Conservation (phyloP, 2,797 vertebrate genomes). For the Falco naumanni region DNA sequence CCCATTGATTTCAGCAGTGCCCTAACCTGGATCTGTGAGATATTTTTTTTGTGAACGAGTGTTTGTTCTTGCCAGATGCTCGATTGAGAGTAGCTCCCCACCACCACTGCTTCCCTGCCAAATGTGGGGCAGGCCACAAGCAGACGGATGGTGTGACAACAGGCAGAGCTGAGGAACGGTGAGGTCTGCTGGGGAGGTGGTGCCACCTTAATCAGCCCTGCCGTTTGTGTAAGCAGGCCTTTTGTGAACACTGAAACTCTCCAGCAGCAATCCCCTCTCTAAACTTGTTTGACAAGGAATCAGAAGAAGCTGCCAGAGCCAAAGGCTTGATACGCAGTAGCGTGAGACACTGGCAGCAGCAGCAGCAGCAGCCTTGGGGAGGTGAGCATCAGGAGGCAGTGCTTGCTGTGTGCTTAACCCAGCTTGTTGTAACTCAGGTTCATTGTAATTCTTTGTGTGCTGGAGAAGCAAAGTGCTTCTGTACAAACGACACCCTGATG, state of each 20-base stretch:
- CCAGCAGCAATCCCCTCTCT: neutral
- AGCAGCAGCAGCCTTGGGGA: neutral
- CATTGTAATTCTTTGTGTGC: neutral
- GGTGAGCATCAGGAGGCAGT: neutral
- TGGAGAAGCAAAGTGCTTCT: neutral
- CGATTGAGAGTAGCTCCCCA: neutral
- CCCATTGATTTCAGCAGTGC: neutral
- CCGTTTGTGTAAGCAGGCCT: neutral
- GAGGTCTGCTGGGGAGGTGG: neutral
- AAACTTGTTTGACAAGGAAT: constrained; percentile 26
- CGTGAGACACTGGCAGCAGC: rapidly evolving
- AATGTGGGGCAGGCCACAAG: neutral
- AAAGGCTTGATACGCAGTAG: neutral
- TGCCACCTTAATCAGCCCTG: neutral
- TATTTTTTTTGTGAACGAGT: rapidly evolving
- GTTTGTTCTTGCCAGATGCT: neutral
- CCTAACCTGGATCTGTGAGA: neutral
- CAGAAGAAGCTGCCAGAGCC: neutral
- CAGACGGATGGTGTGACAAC: neutral
- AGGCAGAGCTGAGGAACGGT: neutral
- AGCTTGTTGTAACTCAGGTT: neutral
- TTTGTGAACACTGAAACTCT: neutral
- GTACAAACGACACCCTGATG: neutral
- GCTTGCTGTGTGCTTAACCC: neutral
- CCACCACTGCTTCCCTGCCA: neutral